Evolutionary conservation across 2,797 vertebrate species (phyloP), one percentile per base, ranked within the genome.

Genomic region (Danio jaintianensis): DNA sequence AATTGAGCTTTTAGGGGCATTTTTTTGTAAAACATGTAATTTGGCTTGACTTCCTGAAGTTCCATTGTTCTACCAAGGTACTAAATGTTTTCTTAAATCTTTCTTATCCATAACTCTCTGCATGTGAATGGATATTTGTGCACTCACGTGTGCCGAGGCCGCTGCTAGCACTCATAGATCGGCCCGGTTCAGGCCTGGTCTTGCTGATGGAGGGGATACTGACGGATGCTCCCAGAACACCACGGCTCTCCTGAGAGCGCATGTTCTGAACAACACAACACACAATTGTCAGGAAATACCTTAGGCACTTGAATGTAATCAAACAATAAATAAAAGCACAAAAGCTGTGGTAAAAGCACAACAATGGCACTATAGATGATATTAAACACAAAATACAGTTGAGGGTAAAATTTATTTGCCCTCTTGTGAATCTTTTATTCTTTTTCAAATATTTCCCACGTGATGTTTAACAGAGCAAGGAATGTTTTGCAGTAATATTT

Each of bases 111-210:
- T 38, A 62, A 22, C 48, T 18, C 5, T 50, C 15, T 1, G 15
- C 6, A 7, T 43, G 38, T 10, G 13, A 45, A 36, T 6, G 36
- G n/a, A 6, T 61, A 18, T 20, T 4, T 67, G 9, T 48, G 43
- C 78, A 96, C 97, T 97, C 92, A 98, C 97, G 94, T 91, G 96
- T 95, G 81, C 96, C 96, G 61, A 98, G 91, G 5, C 97, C 97
- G 0, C 97, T 98, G 94, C 97, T 99, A 7, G 97, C 96, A 0
- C 98, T 99, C 97, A 99, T 97, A 52, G 98, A 99, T 8, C 98
- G 96, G 0, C 97, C 97, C 0, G 98, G 97, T 85, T 99, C 98
- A 0, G 92, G 94, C 85, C 96, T 94, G 91, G 96, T 93, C 85
- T 97, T 98, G 13, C 95, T 96, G 93, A 99, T 98, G 7, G 97